A percentile compares a stretch with the other conserved stretches of the same genome.
Conservation (phyloP, 2,797 vertebrate genomes). For the Enteromius unitaeniatus region DNA sequence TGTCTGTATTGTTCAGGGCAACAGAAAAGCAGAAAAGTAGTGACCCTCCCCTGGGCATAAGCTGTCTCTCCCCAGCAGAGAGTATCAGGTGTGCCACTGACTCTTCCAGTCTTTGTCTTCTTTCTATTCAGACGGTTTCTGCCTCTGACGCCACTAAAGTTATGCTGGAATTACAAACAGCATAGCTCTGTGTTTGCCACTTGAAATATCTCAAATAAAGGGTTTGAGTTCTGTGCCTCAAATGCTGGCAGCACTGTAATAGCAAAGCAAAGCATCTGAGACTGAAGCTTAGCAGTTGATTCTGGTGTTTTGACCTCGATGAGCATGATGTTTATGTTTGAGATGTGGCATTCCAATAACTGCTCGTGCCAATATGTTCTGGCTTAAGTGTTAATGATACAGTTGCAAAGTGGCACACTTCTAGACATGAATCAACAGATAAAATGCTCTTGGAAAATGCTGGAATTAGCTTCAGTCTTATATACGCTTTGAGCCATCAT, state of each 20-base stretch:
- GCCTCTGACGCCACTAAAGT: conserved; percentile 1
- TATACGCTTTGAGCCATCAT: not conserved
- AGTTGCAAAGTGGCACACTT: not conserved
- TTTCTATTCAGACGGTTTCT: conserved; percentile 4
- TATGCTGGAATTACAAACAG: conserved; percentile 44
- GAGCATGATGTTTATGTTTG: conserved; percentile 36
- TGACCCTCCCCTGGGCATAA: conserved; percentile 50
- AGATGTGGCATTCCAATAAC: not conserved
- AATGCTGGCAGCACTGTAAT: conserved; percentile 9
- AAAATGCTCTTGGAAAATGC: not conserved
- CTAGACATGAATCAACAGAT: conserved; percentile 10
- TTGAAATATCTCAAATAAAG: conserved; percentile 52
- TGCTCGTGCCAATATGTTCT: not conserved
- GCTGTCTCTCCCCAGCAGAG: conserved; percentile 45
- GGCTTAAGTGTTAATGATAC: not conserved
- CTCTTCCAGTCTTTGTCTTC: conserved; percentile 50
- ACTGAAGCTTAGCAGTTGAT: conserved; percentile 16
- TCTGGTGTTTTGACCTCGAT: conserved; percentile 16
- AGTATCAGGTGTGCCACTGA: conserved; percentile 56
- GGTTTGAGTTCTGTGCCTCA: conserved; percentile 19
- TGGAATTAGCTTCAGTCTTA: conserved; percentile 3
- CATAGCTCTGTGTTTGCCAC: conserved; percentile 34
- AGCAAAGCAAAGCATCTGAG: conserved; percentile 18
- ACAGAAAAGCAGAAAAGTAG: conserved; percentile 45
- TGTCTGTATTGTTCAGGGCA: conserved; percentile 15